Conservation (phyloP, 2,113 vertebrate species). For the Prinia subflava region DNA sequence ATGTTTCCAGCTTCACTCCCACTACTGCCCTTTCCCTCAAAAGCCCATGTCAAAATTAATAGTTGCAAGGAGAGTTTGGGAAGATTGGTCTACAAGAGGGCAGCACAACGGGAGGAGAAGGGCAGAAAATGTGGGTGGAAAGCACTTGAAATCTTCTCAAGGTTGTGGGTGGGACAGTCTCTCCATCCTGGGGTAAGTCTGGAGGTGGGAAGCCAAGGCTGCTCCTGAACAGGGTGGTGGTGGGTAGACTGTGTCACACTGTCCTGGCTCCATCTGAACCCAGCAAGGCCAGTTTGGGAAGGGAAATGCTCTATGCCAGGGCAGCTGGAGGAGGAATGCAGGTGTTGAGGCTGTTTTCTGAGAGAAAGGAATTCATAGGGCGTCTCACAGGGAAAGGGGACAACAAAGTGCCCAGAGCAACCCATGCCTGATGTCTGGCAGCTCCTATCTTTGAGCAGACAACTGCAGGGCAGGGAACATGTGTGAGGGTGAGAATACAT, state of each 20-base stretch:
- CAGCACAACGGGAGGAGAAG: not conserved
- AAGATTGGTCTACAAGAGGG: not conserved
- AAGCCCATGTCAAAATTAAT: not conserved
- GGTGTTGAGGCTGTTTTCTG: not conserved
- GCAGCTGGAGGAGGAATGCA: not conserved
- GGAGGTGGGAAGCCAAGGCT: not conserved
- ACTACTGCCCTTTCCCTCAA: not conserved
- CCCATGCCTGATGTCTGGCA: not conserved
- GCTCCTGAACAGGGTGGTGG: not conserved
- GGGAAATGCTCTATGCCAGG: not conserved
- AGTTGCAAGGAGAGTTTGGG: not conserved
- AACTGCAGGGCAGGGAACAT: not conserved
- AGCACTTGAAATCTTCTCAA: not conserved
- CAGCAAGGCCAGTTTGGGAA: not conserved
- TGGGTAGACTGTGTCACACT: not conserved
- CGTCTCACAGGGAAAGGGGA: not conserved
- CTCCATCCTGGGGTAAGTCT: not conserved
- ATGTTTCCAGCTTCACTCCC: not conserved
- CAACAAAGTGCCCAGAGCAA: not conserved
- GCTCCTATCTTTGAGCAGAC: not conserved
- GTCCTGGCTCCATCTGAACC: not conserved
- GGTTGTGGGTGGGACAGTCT: not conserved
- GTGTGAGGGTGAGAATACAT: not conserved
- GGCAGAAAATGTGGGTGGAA: not conserved
- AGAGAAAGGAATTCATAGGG: not conserved